Conservation (phyloP, 2,888 invertebrate genomes). For the Dendrolimus houi region DNA sequence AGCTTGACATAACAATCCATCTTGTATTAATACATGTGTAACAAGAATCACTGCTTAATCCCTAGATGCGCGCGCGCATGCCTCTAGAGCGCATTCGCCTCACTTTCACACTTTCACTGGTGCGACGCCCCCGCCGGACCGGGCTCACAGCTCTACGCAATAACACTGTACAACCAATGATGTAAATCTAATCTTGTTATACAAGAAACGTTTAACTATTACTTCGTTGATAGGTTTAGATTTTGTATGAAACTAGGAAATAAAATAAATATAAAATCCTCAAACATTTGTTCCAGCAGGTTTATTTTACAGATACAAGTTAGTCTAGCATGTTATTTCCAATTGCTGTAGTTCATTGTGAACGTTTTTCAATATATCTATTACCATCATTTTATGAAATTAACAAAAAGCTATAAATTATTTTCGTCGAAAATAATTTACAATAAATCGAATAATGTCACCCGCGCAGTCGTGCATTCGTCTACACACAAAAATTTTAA, state of each 20-base stretch:
- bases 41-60: not conserved
- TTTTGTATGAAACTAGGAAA: not conserved
- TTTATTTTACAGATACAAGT: too few relatives aligned
- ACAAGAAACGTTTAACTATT: conserved; percentile 30
- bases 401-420: not conserved
- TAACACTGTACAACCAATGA: conserved; percentile 36
- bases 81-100: conserved; percentile 52
- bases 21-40: not conserved
- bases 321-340: too few relatives aligned
- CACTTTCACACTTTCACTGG: conserved; percentile 76
- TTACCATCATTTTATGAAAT: not conserved
- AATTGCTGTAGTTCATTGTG: too few relatives aligned
- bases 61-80: conserved; percentile 18
- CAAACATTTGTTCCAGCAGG: too few relatives aligned
- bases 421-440: not conserved
- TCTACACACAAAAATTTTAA: conserved; percentile 12
- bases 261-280: not conserved
- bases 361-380: not conserved
- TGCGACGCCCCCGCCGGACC: conserved; percentile 56
- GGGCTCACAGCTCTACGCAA: conserved; percentile 30
- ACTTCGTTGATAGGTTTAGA: not conserved
- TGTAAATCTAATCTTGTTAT: conserved; percentile 68
- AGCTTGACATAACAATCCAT: too few relatives aligned
- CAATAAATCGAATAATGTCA: conserved; percentile 6
- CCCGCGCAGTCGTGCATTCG: conserved; percentile 4